A percentile compares a stretch with the other conserved stretches of the same genome.
phyloP scores from a whole-genome alignment of 2,113 vertebrate species.

The Falco punctatus region DNA sequence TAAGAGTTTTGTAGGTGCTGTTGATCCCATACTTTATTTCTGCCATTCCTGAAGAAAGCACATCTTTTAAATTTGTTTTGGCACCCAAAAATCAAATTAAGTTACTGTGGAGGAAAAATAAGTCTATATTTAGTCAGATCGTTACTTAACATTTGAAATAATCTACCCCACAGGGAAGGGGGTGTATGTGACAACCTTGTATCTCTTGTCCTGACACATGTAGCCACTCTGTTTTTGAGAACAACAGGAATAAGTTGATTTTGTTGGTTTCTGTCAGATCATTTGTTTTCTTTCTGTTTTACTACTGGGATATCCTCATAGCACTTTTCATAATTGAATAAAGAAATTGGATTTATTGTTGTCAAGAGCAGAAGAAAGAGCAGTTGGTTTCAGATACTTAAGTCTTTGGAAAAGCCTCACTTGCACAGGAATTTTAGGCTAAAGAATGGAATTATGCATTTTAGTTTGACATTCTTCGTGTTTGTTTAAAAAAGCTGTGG shows the following conservation, averaged over 20 bases:
- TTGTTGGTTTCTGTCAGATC: background rate
- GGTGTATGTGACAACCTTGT: fast-evolving
- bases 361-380: background rate
- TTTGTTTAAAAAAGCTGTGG: constrained; percentile 62
- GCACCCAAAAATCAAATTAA: background rate
- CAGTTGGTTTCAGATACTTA: background rate
- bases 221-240: background rate
- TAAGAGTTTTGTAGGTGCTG: background rate
- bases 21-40: background rate
- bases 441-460: constrained; percentile 19
- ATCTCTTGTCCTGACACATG: background rate
- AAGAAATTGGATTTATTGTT: background rate
- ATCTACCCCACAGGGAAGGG: background rate
- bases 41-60: background rate
- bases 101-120: background rate
- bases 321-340: background rate
- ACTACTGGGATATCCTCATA: background rate
- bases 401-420: background rate
- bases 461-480: constrained; percentile 42
- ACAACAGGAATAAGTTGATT: background rate
- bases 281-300: background rate
- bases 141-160: background rate
- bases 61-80: background rate
- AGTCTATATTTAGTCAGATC: background rate
- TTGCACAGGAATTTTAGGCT: constrained; percentile 4